Base-by-base conservation (phyloP, 2,888 invertebrate species). In the Keiferia lycopersicella region DNA sequence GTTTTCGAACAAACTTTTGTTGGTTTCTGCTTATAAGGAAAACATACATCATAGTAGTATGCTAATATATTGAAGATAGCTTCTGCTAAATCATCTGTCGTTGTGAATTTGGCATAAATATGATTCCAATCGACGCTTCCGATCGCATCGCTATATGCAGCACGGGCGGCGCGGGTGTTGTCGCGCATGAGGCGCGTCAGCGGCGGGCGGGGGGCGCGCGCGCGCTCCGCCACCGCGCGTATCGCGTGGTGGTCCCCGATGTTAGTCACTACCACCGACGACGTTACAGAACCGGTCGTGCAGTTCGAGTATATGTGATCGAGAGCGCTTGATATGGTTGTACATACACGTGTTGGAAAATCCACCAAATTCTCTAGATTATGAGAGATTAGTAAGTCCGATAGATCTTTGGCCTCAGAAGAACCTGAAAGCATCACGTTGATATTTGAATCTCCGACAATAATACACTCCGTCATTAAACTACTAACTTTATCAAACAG, bases 111-210 rank as follows among this genome's bases (percentile, higher is more conserved):
- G 3, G 58, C 11, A 16, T 16, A 62, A 1, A 65, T 0, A 2
- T 34, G 39, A 11, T 34, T 22, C 64, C 64, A 62, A 39, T 65
- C 65, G 38, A 65, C 58, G 34, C 62, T 62, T 7, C 14, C 50
- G 18, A 62, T 20, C 12, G 62, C 50, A 11, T 48, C 39, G 1
- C 16, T 30, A 10, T 57, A 38, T 10, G 48, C 39, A 8, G 26
- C 26, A 8, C 50, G 57, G 20, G 58, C 16, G 7, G 62, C 50
- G 38, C 51, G 38, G 38, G 57, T 34, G 50, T 16, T 38, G 62
- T 62, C 51, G 50, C 62, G 50, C 22, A 51, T 30, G 8, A 39
- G 22, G 20, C 58, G 62, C 50, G 62, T 58, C 3, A 14, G 34
- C 34, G 62, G 62, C 26, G 39, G 38, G 26, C 58, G 51, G 34